These are phyloP conservation scores for Actinemys pallida DNA, from an alignment of 2,113 vertebrate genomes.

Conservation along the genomic window DNA sequence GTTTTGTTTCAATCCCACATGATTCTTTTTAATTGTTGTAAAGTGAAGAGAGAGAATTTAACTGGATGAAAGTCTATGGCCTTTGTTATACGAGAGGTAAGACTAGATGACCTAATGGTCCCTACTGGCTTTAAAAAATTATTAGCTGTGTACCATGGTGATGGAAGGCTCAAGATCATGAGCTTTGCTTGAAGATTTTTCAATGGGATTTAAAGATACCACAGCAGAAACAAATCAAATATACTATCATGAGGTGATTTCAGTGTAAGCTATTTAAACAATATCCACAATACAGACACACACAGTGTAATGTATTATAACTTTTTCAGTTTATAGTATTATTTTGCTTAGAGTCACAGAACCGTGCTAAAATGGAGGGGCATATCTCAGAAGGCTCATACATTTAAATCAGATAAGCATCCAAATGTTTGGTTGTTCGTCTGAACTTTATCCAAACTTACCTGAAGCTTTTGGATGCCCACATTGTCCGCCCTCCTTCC, in stretches of 20 bases:
- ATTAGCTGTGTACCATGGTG: not conserved
- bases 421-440: not conserved
- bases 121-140: not conserved
- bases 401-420: not conserved
- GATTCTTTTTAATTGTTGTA: fast-evolving
- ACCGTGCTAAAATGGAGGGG: not conserved
- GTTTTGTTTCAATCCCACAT: not conserved
- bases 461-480: not conserved
- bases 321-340: fast-evolving
- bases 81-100: not conserved
- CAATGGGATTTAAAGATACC: not conserved
- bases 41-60: not conserved
- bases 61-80: not conserved
- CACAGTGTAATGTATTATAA: not conserved
- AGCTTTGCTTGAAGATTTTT: not conserved
- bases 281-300: not conserved
- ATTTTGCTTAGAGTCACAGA: not conserved
- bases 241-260: not conserved
- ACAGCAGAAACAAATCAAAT: not conserved
- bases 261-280: not conserved
- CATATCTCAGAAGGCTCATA: not conserved
- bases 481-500: not conserved
- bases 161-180: not conserved
- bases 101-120: not conserved
- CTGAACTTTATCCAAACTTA: not conserved